A percentile compares a stretch with the other conserved stretches of the same genome.
Conservation (phyloP, 2,888 invertebrate species). For the Lasioglossum vierecki region DNA sequence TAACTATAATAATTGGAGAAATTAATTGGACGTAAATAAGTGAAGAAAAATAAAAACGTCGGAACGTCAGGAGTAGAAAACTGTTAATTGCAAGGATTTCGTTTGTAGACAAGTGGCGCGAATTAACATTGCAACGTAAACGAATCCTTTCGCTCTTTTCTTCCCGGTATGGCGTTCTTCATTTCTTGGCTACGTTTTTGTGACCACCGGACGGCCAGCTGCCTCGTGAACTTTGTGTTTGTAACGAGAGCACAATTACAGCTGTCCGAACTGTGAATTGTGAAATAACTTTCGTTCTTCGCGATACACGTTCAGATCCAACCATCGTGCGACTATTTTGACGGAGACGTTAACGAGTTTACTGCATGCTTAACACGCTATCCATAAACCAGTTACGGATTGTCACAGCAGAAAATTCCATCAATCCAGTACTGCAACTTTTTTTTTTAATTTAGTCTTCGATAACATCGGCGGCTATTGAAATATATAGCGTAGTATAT, state of each 20-base stretch:
- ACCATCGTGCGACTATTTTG: background rate
- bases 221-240: conserved; percentile 3
- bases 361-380: background rate
- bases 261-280: background rate
- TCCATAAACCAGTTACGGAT: background rate
- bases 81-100: background rate
- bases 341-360: background rate
- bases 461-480: background rate
- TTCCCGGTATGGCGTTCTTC: background rate
- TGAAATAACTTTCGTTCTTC: background rate
- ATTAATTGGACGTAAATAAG: background rate
- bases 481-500: background rate
- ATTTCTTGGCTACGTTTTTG: background rate
- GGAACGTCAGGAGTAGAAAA: background rate
- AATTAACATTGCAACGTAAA: background rate
- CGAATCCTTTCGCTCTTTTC: background rate
- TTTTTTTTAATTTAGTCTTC: background rate
- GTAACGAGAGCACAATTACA: conserved; percentile 19
- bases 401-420: background rate
- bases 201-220: conserved; percentile 8
- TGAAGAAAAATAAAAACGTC: background rate
- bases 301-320: background rate
- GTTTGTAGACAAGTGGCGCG: background rate
- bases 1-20: too few relatives aligned
- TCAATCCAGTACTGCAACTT: background rate